A percentile compares a stretch with the other conserved stretches of the same genome.
phyloP scores from a whole-genome alignment of 2,888 invertebrate species.

The Archaeoteleia sp. region DNA sequence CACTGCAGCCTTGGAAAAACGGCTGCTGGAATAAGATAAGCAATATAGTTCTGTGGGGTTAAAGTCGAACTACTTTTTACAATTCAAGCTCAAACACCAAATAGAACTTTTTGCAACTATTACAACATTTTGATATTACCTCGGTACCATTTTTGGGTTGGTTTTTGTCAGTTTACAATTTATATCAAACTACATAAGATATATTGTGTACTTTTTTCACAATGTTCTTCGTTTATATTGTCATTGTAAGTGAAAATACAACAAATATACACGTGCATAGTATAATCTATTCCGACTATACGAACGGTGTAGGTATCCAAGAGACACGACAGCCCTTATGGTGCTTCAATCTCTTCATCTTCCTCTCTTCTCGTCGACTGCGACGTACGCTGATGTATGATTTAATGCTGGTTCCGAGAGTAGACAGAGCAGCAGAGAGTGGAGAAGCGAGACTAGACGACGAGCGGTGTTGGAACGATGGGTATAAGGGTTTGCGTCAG shows the following conservation, averaged over 20 bases:
- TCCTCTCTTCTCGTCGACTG: slow-evolving; percentile 48
- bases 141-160: not conserved
- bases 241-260: slow-evolving; percentile 9
- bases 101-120: slow-evolving; percentile 6
- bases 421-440: slow-evolving; percentile 63
- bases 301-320: slow-evolving; percentile 35
- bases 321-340: slow-evolving; percentile 46
- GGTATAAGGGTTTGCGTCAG: slow-evolving; percentile 68
- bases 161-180: not conserved
- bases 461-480: slow-evolving; percentile 53
- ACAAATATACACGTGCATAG: slow-evolving; percentile 22
- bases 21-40: slow-evolving; percentile 46
- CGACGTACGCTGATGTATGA: slow-evolving; percentile 70
- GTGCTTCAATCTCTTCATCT: slow-evolving; percentile 51
- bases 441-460: slow-evolving; percentile 54
- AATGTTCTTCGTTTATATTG: slow-evolving; percentile 1
- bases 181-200: not conserved
- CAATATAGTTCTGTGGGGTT: slow-evolving; percentile 43
- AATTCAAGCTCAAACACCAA: slow-evolving; percentile 29
- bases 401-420: slow-evolving; percentile 70
- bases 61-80: slow-evolving; percentile 45
- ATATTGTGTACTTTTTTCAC: not conserved
- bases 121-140: not conserved
- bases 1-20: slow-evolving; percentile 44
- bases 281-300: slow-evolving; percentile 21